Evolutionary conservation across 1,140 invertebrate species (phyloP).

Genomic region (Kradibia gibbosae): DNA sequence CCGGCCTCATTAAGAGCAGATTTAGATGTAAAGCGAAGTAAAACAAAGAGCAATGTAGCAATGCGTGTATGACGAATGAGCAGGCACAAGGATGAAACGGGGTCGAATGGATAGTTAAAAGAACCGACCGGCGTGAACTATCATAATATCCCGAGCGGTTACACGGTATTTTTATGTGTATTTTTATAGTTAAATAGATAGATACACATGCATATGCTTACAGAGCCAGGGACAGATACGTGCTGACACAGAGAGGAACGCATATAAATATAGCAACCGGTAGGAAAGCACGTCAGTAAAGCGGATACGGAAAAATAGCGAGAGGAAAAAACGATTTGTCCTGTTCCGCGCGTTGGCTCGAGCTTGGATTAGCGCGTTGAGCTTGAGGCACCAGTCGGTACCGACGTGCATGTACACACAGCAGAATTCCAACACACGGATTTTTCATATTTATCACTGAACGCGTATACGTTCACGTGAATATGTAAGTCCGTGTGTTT

Average conservation of each 20-base stretch:
- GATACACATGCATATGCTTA: no score
- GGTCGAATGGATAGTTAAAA: slow-evolving; percentile 46
- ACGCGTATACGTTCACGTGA: no score
- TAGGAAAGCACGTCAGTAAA: not conserved
- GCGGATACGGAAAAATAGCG: not conserved
- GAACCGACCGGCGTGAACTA: not conserved
- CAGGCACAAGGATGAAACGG: slow-evolving; percentile 5
- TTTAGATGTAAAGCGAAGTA: not conserved
- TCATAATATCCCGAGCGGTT: not conserved
- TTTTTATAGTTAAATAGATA: no score
- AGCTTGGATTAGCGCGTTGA: slow-evolving; percentile 22
- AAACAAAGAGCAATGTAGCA: slow-evolving; percentile 31
- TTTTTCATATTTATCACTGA: no score
- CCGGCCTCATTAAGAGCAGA: slow-evolving; percentile 39
- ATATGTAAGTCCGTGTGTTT: not conserved
- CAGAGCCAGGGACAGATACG: not conserved
- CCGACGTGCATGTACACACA: slow-evolving; percentile 29
- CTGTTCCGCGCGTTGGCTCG: not conserved
- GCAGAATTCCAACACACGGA: no score
- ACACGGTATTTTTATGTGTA: not conserved
- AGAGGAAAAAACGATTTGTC: slow-evolving; percentile 30
- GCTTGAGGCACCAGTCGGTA: slow-evolving; percentile 59
- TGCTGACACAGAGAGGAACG: no score
- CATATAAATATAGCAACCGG: no score
- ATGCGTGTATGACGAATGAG: slow-evolving; percentile 25